A percentile compares a stretch with the other conserved stretches of the same genome.
phyloP scores from a whole-genome alignment of 2,797 vertebrate species.

The Phyllotis vaccarum region DNA sequence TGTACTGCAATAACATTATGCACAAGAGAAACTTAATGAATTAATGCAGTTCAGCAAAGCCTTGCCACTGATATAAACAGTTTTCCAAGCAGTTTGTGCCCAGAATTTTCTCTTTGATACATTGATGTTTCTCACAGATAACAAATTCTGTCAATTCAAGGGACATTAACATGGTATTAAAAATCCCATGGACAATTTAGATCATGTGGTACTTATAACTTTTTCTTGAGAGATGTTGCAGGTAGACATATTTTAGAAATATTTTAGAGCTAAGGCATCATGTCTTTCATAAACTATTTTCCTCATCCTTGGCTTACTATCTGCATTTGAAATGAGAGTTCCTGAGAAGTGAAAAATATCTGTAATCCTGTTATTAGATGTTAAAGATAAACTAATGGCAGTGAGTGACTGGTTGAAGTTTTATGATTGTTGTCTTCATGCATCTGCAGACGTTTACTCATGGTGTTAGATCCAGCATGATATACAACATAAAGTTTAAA shows the following conservation, averaged over 20 bases:
- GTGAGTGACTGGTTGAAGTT: neutral
- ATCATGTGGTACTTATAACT: neutral
- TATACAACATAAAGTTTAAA: neutral
- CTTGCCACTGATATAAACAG: neutral
- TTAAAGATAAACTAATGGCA: neutral
- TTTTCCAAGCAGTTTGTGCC: constrained; percentile 40
- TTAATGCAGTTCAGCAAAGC: neutral
- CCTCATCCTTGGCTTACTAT: neutral
- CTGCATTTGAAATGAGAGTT: neutral
- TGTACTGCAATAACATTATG: neutral
- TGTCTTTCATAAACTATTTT: neutral
- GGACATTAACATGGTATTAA: neutral
- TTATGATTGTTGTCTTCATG: neutral
- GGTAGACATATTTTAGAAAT: neutral
- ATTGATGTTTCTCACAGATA: neutral
- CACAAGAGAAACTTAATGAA: constrained; percentile 22
- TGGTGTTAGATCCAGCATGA: neutral
- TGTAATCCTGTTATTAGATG: neutral
- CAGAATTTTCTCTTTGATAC: constrained; percentile 40
- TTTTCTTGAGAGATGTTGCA: neutral
- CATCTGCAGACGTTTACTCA: neutral
- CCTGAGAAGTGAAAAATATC: neutral
- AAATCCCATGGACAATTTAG: neutral
- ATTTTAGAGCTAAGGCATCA: neutral
- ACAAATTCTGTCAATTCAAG: neutral